A percentile compares a stretch with the other conserved stretches of the same genome.
Conservation (phyloP, 2,888 invertebrate genomes). For the Chromoteleia sp. region DNA sequence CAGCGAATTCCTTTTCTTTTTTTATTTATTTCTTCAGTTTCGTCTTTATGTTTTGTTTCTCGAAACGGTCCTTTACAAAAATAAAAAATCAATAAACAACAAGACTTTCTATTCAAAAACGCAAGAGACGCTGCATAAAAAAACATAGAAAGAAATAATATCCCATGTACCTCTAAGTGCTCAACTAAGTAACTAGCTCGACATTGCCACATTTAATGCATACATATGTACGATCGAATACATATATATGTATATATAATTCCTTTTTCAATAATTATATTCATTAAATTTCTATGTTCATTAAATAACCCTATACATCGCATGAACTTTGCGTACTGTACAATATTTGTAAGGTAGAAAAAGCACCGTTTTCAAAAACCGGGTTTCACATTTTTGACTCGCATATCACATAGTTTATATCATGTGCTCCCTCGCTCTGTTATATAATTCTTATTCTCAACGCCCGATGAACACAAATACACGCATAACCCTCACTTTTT, state of each 20-base stretch:
- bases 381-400: conserved; percentile 75
- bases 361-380: conserved; percentile 81
- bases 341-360: conserved; percentile 81
- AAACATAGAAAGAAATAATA: conserved; percentile 77
- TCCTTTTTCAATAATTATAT: conserved; percentile 67
- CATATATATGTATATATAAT: conserved; percentile 71
- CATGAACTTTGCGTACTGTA: conserved; percentile 75
- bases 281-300: conserved; percentile 72
- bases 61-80: conserved; percentile 71
- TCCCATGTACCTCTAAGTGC: conserved; percentile 80
- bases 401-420: conserved; percentile 77
- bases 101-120: conserved; percentile 54
- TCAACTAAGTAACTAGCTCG: conserved; percentile 82
- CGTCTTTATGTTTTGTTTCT: conserved; percentile 27
- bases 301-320: conserved; percentile 77
- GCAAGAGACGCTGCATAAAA: conserved; percentile 75
- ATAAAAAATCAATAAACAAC: conserved; percentile 46
- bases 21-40: conserved; percentile 8
- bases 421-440: conserved; percentile 63
- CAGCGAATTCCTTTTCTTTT: conserved; percentile 22
- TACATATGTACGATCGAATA: conserved; percentile 73
- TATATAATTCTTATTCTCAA: conserved; percentile 37
- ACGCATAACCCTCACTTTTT: conserved; percentile 41
- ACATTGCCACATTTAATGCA: conserved; percentile 80
- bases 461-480: conserved; percentile 59